Conservation (phyloP, 35 echinoderm and acorn worm species). For the Anneissia japonica region DNA sequence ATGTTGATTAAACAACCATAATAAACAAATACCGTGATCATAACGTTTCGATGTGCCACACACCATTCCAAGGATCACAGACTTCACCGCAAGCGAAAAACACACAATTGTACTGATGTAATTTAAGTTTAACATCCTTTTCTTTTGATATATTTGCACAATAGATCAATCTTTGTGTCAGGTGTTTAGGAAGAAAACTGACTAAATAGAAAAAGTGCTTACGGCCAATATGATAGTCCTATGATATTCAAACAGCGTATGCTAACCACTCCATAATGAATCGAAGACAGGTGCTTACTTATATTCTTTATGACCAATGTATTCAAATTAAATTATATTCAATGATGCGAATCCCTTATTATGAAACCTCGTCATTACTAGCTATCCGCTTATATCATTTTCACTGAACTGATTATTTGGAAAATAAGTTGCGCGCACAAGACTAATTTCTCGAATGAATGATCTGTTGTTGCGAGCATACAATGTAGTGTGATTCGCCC, state of each 20-base stretch:
- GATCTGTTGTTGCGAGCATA: neutral
- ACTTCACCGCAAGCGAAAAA: no score
- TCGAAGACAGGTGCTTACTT: neutral
- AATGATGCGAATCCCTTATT: neutral
- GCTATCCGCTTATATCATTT: neutral
- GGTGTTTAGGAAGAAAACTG: neutral
- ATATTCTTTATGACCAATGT: neutral
- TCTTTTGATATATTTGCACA: no score
- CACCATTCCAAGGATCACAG: no score
- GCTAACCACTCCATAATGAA: neutral
- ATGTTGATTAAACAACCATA: no score
- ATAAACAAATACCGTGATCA: no score
- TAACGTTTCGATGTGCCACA: no score
- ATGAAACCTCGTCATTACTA: neutral
- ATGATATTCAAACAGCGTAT: neutral
- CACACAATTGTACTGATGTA: no score
- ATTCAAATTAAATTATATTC: slow-evolving; percentile 3
- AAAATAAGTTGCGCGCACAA: neutral
- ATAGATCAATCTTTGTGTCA: no score
- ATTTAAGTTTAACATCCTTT: no score
- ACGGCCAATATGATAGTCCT: neutral
- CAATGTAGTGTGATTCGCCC: no score
- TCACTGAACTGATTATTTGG: neutral
- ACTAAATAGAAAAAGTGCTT: neutral
- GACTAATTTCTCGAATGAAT: neutral